Conservation (phyloP, 2,113 vertebrate species). For the Mustela nigripes region DNA sequence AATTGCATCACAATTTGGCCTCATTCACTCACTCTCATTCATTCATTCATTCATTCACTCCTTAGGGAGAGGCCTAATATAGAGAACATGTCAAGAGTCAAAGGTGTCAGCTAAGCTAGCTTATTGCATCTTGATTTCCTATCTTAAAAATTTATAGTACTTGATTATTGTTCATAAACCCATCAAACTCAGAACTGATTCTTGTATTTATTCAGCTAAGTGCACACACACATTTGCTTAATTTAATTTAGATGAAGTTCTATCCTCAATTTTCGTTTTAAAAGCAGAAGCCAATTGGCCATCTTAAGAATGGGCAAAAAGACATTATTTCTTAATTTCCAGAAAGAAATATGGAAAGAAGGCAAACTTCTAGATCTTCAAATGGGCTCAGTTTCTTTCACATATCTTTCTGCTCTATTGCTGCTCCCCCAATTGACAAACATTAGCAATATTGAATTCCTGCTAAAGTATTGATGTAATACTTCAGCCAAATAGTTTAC, state of each 20-base stretch:
- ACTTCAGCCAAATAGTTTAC: not conserved
- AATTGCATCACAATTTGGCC: not conserved
- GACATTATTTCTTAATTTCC: not conserved
- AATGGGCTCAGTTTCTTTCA: not conserved
- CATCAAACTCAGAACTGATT: conserved; percentile 19
- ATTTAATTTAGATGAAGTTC: conserved; percentile 31
- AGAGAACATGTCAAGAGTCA: not conserved
- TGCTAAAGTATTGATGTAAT: not conserved
- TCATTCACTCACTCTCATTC: not conserved
- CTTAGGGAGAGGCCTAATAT: not conserved
- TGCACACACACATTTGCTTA: not conserved
- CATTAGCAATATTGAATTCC: conserved; percentile 20
- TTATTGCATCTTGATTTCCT: not conserved
- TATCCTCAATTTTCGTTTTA: conserved; percentile 9
- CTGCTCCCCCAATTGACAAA: not conserved
- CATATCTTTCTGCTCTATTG: not conserved
- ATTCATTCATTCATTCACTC: not conserved
- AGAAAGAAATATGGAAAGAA: conserved; percentile 8
- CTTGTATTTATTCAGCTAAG: not conserved
- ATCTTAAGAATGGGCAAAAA: not conserved
- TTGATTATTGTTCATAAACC: not conserved
- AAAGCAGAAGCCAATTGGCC: conserved; percentile 24
- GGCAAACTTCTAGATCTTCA: not conserved
- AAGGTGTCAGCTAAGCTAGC: not conserved
- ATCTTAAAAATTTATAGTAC: not conserved